A percentile compares a stretch with the other conserved stretches of the same genome.
Evolutionary conservation across 2,888 invertebrate genomes (phyloP).

Genomic region (Callosobruchus maculatus): DNA sequence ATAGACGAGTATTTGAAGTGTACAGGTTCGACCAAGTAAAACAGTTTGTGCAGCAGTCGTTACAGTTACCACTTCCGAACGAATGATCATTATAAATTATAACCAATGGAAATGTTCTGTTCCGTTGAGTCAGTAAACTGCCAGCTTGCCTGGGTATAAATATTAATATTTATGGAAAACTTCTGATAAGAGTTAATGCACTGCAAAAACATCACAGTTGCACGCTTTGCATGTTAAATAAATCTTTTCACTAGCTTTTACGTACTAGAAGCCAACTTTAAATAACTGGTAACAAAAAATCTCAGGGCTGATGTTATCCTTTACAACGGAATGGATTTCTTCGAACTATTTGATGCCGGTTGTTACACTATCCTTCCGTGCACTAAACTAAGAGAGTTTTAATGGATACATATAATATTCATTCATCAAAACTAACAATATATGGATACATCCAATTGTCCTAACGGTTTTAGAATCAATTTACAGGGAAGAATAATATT

Average conservation of each 20-base stretch:
- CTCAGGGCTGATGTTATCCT: background rate
- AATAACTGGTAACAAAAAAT: background rate
- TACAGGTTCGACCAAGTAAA: background rate
- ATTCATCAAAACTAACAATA: no score
- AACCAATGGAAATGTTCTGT: background rate
- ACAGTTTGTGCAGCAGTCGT: background rate
- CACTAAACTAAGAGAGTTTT: no score
- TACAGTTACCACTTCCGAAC: background rate
- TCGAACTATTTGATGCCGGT: background rate
- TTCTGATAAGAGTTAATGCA: conserved; percentile 14
- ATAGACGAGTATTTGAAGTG: no score
- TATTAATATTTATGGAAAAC: conserved; percentile 20
- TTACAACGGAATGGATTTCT: background rate
- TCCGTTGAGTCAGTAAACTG: background rate
- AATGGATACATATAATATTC: no score
- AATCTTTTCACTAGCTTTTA: conserved; percentile 6
- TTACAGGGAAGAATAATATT: no score
- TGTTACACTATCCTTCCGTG: background rate
- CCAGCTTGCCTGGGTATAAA: background rate
- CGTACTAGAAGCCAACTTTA: background rate
- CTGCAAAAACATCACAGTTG: conserved; percentile 15
- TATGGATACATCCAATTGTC: no score
- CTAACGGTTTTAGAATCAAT: no score
- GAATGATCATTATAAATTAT: background rate
- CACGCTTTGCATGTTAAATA: conserved; percentile 18